Evolutionary conservation across 2,113 vertebrate species (phyloP).

Genomic region (Pipra filicauda): DNA sequence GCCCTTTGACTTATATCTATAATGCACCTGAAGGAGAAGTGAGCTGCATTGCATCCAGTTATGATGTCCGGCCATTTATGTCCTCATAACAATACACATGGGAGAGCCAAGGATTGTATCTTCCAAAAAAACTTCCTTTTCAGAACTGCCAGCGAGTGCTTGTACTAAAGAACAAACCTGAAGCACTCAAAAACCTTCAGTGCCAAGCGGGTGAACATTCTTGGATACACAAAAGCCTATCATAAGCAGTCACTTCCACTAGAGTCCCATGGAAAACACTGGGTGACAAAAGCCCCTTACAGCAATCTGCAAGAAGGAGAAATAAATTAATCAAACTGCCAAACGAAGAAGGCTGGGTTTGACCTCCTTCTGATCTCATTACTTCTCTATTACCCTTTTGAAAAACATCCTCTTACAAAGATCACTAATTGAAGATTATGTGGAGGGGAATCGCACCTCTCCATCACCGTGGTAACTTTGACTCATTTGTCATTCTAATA

Average conservation of each 20-base stretch:
- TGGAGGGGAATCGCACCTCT: constrained; percentile 80
- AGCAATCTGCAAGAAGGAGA: constrained; percentile 85
- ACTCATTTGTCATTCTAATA: constrained; percentile 86
- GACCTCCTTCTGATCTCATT: constrained; percentile 92
- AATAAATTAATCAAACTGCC: constrained; percentile 96
- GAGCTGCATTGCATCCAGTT: background rate
- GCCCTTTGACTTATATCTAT: background rate
- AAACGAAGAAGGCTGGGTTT: constrained; percentile 83
- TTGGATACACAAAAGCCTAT: constrained; percentile 37
- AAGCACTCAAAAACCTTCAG: background rate
- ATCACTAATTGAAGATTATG: constrained; percentile 94
- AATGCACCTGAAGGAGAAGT: background rate
- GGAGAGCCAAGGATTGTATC: background rate
- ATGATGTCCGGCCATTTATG: background rate
- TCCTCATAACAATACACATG: background rate
- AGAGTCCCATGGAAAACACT: constrained; percentile 73
- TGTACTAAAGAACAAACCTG: background rate
- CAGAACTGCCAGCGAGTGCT: background rate
- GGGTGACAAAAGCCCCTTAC: constrained; percentile 84
- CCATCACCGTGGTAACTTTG: constrained; percentile 81
- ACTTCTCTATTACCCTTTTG: constrained; percentile 87
- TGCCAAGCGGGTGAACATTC: constrained; percentile 21
- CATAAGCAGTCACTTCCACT: constrained; percentile 59
- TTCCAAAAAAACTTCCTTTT: background rate
- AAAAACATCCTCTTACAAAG: constrained; percentile 88